Base-by-base conservation (phyloP, 2,113 vertebrate genomes). In the Tachycineta bicolor region DNA sequence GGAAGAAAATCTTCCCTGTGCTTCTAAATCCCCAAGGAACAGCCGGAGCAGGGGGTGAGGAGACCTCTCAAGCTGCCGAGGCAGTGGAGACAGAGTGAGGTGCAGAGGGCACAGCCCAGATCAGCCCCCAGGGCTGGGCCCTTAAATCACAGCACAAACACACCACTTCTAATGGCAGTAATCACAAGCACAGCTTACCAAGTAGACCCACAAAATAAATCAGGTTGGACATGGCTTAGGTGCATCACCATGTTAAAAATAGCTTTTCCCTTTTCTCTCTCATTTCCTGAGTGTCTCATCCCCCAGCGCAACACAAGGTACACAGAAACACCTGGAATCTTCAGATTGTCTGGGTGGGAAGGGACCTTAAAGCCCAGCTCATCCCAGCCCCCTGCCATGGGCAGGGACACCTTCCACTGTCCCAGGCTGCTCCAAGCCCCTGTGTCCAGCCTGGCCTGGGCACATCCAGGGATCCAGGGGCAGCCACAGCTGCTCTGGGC, bases 231-330 rank as follows among this genome's bases (percentile, higher is more conserved):
- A 1, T 0, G 12, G 18, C 60, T 74, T 39, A 47, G n/a, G n/a
- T 7, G 2, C 21, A 8, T 31, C 26, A 8, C 56, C 52, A 29
- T 1, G 1, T 74, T 56, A 65, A 79, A 78, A 70, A 65, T 3
- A 74, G 34, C 14, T 53, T 49, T 39, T 69, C 50, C 39, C 28
- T 62, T 70, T 62, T 47, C 29, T 23, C 8, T 41, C 24, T 10
- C 11, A 4, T 44, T 79, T 50, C 52, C 44, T 50, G 9, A 74
- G 31, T 14, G 3, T 21, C 19, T 75, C 43, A 44, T 22, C 5
- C 22, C 14, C 12, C 26, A 69, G 9, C 10, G 4, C 34, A 65
- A 23, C 0, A 0, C 34, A 55, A 64, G 44, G 5, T 7, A 18
- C 64, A 4, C 29, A 44, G 24, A 39, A 41, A 25, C 23, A 79